These are phyloP conservation scores for Cairina moschata DNA, from an alignment of 2,113 vertebrate genomes.

Conservation along the genomic window DNA sequence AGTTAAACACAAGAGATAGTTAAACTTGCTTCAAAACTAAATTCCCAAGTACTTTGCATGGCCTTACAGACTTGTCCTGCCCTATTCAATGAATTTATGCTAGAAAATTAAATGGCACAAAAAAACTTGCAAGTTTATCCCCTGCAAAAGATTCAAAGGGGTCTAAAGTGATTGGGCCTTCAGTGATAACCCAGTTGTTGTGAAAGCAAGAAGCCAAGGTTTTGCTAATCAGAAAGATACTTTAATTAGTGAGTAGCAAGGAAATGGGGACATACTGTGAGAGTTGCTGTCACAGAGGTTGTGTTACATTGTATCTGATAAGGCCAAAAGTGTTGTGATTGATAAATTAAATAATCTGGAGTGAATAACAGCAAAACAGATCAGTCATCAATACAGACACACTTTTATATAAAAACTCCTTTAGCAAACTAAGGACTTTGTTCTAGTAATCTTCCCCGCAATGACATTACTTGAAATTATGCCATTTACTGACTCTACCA, in stretches of 20 bases:
- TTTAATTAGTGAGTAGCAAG: slow-evolving; percentile 12
- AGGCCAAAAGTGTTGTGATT: not conserved
- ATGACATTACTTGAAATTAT: slow-evolving; percentile 27
- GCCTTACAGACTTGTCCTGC: not conserved
- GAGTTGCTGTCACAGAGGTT: not conserved
- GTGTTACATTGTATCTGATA: not conserved
- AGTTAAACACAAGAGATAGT: not conserved
- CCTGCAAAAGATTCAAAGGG: not conserved
- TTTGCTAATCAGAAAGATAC: slow-evolving; percentile 30
- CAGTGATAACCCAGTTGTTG: slow-evolving; percentile 46
- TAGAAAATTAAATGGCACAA: not conserved
- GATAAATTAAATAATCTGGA: slow-evolving; percentile 25
- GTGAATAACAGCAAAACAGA: slow-evolving; percentile 23
- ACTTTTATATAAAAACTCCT: slow-evolving; percentile 44
- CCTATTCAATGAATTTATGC: not conserved
- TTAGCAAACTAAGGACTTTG: slow-evolving; percentile 36
- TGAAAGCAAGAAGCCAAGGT: slow-evolving; percentile 8
- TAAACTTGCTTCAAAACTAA: not conserved
- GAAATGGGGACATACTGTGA: not conserved
- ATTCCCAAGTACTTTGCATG: not conserved
- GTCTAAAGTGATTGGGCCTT: not conserved
- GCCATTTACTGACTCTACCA: slow-evolving; percentile 4
- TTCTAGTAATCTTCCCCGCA: slow-evolving; percentile 10
- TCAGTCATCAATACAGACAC: slow-evolving; percentile 5
- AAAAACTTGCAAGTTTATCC: not conserved